Base-by-base conservation (phyloP, 2,113 vertebrate genomes). In the Polyodon spathula region DNA sequence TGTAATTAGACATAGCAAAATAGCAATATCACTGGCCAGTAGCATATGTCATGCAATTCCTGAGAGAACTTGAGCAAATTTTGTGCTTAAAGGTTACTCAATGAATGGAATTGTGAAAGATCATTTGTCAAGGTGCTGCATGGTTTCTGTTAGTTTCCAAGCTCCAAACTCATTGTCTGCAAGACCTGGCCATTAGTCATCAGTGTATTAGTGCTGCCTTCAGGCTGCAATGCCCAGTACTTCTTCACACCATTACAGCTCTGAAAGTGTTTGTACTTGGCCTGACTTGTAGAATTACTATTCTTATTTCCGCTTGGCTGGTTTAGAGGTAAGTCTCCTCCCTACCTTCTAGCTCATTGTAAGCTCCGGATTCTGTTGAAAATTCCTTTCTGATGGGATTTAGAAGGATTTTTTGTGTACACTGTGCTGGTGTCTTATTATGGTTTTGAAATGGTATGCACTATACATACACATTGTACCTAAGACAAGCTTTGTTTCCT, bases 151-250 rank as follows among this genome's bases (percentile, higher is more conserved):
- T 89, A 80, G 78, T 80, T 86, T 83, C 83, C 82, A 83, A 54
- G 59, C 76, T 76, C 86, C 86, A 89, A 88, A 93, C 88, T 94
- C 93, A 92, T 95, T 96, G 93, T 94, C 91, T 86, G 74, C 80
- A 41, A 66, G 82, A 90, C 88, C 88, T 88, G 78, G 88, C 90
- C 92, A 95, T 97, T 94, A 95, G 90, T 98, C 90, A 95, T 84
- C 82, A 78, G 80, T 86, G 87, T 86, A 66, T 90, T 87, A 82
- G 84, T 69, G 83, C 84, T 90, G 88, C 90, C 92, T 87, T 76
- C 76, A 69, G 89, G 84, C 87, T 81, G 66, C 71, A 76, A 78
- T 81, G 81, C 81, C 83, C 80, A 54, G 80, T 76, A 77, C 80
- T 84, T 82, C 80, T 87, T 86, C 78, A 58, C 81, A 86, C 82